A percentile compares a stretch with the other conserved stretches of the same genome.
phyloP scores from a whole-genome alignment of 2,113 vertebrate species.

The Vimba vimba region DNA sequence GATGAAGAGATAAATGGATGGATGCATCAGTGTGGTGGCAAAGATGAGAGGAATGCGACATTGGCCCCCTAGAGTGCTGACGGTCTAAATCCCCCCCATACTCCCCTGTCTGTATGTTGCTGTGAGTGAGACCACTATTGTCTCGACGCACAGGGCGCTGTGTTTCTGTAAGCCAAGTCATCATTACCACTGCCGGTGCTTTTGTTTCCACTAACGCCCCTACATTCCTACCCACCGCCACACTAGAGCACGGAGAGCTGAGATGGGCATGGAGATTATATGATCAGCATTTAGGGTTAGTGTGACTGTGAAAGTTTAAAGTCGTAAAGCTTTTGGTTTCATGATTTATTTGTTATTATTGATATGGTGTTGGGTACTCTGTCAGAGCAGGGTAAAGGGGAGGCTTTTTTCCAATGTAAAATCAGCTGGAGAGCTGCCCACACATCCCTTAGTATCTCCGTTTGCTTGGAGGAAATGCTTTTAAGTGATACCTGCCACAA shows the following conservation, averaged over 20 bases:
- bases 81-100: conserved; percentile 31
- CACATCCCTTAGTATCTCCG: not conserved
- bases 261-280: not conserved
- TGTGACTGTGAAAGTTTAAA: not conserved
- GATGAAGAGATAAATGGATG: conserved; percentile 16
- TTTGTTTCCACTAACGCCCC: conserved; percentile 44
- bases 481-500: not conserved
- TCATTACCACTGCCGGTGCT: conserved; percentile 43
- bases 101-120: not conserved
- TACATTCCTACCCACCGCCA: conserved; percentile 32
- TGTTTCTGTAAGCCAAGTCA: conserved; percentile 46
- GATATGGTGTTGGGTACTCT: not conserved
- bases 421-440: conserved; percentile 5
- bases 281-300: not conserved
- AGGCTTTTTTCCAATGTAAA: conserved; percentile 6
- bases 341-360: not conserved
- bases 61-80: conserved; percentile 47
- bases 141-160: not conserved
- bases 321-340: not conserved
- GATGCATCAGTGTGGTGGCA: not conserved
- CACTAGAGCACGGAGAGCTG: conserved; percentile 3
- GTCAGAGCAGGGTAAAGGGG: not conserved
- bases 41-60: conserved; percentile 38
- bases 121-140: conserved; percentile 38
- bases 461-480: conserved; percentile 2